Evolutionary conservation across 1,140 invertebrate species (phyloP).

Genomic region (Amphibalanus amphitrite): DNA sequence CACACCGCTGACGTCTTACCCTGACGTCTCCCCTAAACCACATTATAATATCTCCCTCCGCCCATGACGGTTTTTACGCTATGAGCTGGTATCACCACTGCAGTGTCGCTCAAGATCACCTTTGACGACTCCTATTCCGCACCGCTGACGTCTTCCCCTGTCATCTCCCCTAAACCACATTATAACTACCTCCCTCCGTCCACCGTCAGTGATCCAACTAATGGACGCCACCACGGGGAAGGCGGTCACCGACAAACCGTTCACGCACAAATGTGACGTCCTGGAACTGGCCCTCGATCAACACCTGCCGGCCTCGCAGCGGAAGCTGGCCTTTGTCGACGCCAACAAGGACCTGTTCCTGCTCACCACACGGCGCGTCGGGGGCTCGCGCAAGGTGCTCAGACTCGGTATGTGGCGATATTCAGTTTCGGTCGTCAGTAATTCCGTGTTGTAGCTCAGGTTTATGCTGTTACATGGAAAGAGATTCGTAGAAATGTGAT

Average conservation of each 20-base stretch:
- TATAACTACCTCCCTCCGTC: not conserved
- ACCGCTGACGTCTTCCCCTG: not conserved
- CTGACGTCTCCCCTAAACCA: no score
- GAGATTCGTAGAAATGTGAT: no score
- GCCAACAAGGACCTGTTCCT: conserved; percentile 61
- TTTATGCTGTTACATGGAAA: no score
- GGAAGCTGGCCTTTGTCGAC: conserved; percentile 62
- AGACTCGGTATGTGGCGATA: conserved; percentile 45
- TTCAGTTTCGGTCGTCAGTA: no score
- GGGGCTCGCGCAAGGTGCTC: conserved; percentile 32
- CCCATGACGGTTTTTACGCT: no score
- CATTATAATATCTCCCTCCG: no score
- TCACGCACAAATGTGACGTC: conserved; percentile 43
- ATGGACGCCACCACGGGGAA: conserved; percentile 58
- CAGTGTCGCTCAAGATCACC: no score
- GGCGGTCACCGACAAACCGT: conserved; percentile 44
- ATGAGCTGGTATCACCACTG: no score
- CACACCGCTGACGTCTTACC: no score
- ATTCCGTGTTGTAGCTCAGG: no score
- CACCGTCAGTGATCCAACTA: conserved; percentile 51
- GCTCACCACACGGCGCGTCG: conserved; percentile 43
- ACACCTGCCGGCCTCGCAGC: conserved; percentile 34
- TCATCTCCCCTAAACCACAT: not conserved
- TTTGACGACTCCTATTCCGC: no score
- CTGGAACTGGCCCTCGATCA: conserved; percentile 58